Conservation (phyloP, 2,113 vertebrate species). For the Austrofundulus limnaeus region DNA sequence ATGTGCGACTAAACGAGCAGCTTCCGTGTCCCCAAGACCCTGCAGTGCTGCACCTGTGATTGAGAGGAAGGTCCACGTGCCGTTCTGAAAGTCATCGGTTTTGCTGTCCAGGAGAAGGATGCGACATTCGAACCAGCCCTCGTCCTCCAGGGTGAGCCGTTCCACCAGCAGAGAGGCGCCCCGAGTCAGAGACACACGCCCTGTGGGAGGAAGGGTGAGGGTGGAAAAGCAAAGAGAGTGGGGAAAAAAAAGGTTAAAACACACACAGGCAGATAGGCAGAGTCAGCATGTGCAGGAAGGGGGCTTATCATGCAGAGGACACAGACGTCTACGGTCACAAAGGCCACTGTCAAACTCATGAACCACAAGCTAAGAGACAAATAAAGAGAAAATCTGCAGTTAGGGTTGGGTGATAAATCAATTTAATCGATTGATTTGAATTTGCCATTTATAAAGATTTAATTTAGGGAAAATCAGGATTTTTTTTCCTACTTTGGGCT, state of each 20-base stretch:
- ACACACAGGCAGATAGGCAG: slow-evolving; percentile 46
- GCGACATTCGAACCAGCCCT: slow-evolving; percentile 96
- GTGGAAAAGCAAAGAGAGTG: slow-evolving; percentile 8
- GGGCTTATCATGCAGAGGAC: slow-evolving; percentile 51
- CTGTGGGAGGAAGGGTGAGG: slow-evolving; percentile 68
- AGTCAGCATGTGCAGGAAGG: slow-evolving; percentile 61
- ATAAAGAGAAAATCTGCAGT: no score
- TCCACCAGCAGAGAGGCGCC: slow-evolving; percentile 90
- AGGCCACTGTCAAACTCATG: slow-evolving; percentile 51
- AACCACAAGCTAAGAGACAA: slow-evolving; percentile 8
- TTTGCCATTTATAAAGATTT: no score
- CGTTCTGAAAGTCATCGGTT: slow-evolving; percentile 89
- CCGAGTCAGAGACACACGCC: slow-evolving; percentile 84
- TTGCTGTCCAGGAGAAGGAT: slow-evolving; percentile 90
- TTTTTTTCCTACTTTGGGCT: no score
- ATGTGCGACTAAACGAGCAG: slow-evolving; percentile 27
- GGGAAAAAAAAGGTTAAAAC: slow-evolving; percentile 16
- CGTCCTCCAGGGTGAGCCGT: slow-evolving; percentile 86
- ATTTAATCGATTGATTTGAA: no score
- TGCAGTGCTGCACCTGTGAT: slow-evolving; percentile 84
- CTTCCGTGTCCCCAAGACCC: slow-evolving; percentile 39
- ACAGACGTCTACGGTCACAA: slow-evolving; percentile 56
- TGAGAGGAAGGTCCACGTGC: slow-evolving; percentile 95
- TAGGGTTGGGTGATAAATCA: no score
- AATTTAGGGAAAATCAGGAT: no score